Base-by-base conservation (phyloP, 2,113 vertebrate species). In the Sander vitreus region DNA sequence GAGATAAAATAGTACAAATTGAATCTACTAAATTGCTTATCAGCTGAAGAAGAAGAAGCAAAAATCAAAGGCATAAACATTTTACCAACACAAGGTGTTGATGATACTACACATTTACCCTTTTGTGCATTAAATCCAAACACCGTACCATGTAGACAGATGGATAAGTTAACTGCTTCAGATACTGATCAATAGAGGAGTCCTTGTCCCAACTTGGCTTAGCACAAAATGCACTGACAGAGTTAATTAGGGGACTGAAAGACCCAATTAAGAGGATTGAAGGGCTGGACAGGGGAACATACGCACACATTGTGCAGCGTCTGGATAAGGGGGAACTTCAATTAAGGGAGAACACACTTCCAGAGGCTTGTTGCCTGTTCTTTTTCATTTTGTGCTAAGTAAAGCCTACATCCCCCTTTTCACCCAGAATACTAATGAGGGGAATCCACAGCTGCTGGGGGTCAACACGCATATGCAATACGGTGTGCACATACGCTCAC, bases 181-280 rank as follows among this genome's bases (percentile, higher is more conserved):
- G 72, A 91, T 92, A 72, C 72, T 69, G 81, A 93, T 95, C 92
- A 93, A 94, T 93, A 77, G 85, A 85, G 47, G 85, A 85, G 54
- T 33, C 25, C 73, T 88, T 82, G 89, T 88, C 79, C 71, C 66
- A 87, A 82, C 74, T 93, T 91, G 88, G 91, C 91, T 88, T 73
- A 62, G 67, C 72, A 43, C 62, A 45, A 77, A 78, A 66, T 86
- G 85, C 85, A 87, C 81, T 90, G 90, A 92, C 90, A 88, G 91
- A 94, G 95, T 94, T 95, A 94, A 95, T 96, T 94, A 93, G 92
- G 76, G 83, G 91, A 84, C 93, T 90, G 93, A 95, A 95, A 94
- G 92, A 85, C 74, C 94, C 94, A 95, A 95, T 95, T 95, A 95
- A 91, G 84, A 71, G 91, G 91, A 93, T 80, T 90, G 91, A 84